Evolutionary conservation across 2,888 invertebrate genomes (phyloP).

Genomic region (Ganaspis brasiliensis): DNA sequence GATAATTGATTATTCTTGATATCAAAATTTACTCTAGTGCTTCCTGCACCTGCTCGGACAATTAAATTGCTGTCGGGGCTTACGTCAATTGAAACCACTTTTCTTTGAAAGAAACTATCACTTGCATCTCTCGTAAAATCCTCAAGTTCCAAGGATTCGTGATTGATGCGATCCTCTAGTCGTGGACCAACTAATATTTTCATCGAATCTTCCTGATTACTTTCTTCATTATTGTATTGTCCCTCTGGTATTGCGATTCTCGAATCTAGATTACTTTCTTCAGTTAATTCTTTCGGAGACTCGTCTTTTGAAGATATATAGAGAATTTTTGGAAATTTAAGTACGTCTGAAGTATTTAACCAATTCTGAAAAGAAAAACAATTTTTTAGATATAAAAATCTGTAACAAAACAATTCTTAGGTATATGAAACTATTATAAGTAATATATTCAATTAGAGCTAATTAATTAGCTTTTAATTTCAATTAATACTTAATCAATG

Average conservation of each 20-base stretch:
- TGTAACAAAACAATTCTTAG: too few relatives aligned
- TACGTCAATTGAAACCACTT: slow-evolving; percentile 69
- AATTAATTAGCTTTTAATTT: background rate
- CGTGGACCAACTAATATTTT: slow-evolving; percentile 44
- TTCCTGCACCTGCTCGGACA: slow-evolving; percentile 57
- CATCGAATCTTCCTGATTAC: slow-evolving; percentile 18
- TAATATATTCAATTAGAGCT: too few relatives aligned
- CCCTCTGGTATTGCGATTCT: slow-evolving; percentile 4
- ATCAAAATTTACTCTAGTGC: slow-evolving; percentile 84
- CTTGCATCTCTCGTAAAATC: slow-evolving; percentile 61
- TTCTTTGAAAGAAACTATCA: slow-evolving; percentile 59
- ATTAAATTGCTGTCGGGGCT: slow-evolving; percentile 70
- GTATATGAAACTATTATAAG: too few relatives aligned
- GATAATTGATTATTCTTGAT: slow-evolving; percentile 87
- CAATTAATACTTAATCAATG: too few relatives aligned
- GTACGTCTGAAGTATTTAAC: background rate
- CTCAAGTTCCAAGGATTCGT: slow-evolving; percentile 62
- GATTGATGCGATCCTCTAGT: slow-evolving; percentile 54
- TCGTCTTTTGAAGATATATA: background rate
- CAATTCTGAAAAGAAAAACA: background rate
- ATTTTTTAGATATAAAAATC: background rate
- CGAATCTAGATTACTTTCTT: slow-evolving; percentile 3
- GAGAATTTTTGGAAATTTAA: background rate
- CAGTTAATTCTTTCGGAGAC: background rate
- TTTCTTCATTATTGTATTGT: slow-evolving; percentile 12